phyloP scores from a whole-genome alignment of 2,888 invertebrate species.

The Aquatica leii region DNA sequence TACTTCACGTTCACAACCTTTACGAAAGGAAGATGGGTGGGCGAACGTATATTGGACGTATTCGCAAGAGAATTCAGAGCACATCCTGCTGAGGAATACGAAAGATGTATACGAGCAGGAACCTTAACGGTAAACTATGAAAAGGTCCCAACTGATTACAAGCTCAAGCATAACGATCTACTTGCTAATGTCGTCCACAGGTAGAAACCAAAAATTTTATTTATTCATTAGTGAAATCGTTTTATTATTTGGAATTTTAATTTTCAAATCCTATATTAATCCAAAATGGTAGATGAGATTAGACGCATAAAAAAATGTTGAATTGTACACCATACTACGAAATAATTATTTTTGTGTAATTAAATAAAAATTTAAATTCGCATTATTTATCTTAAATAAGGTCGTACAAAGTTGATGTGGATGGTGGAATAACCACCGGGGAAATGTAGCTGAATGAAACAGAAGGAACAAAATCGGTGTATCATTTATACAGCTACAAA shows the following conservation, averaged over 20 bases:
- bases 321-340: neutral
- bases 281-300: too few species aligned
- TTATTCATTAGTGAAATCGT: neutral
- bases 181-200: constrained; percentile 94
- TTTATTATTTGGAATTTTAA: constrained; percentile 7
- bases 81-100: constrained; percentile 93
- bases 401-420: constrained; percentile 18
- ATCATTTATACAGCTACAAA: constrained; percentile 11
- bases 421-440: constrained; percentile 15
- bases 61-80: constrained; percentile 93
- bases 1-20: constrained; percentile 96
- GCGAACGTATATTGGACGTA: constrained; percentile 90
- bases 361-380: neutral
- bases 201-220: constrained; percentile 62
- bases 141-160: constrained; percentile 89
- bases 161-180: constrained; percentile 91
- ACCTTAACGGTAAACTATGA: constrained; percentile 94
- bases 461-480: constrained; percentile 16
- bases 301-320: neutral
- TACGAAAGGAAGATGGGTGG: constrained; percentile 96
- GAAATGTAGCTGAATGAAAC: constrained; percentile 23
- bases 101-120: constrained; percentile 89
- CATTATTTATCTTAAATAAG: constrained; percentile 11
- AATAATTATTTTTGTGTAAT: neutral
- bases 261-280: constrained; percentile 10